These are phyloP conservation scores for Hippoglossus hippoglossus DNA, from an alignment of 2,797 vertebrate genomes.

Conservation along the genomic window DNA sequence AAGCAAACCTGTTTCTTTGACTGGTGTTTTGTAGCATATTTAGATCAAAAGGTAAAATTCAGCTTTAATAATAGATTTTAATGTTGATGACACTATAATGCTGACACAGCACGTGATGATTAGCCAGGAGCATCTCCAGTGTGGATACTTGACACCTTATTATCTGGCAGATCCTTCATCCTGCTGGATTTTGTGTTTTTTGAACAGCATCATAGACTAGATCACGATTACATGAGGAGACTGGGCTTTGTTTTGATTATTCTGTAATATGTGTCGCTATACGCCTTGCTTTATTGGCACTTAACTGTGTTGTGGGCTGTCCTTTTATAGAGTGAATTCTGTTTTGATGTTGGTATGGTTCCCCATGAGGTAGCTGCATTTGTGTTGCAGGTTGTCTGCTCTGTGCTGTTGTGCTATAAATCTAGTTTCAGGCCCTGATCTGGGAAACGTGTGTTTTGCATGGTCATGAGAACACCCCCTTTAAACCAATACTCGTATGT, in stretches of 20 bases:
- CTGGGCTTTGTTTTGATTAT: constrained; percentile 1
- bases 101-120: too few species aligned
- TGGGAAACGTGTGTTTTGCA: constrained; percentile 15
- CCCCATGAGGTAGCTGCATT: background rate
- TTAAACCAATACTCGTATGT: background rate
- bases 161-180: too few species aligned
- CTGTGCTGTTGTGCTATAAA: constrained; percentile 36
- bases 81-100: too few species aligned
- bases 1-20: too few species aligned
- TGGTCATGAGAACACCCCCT: constrained; percentile 19
- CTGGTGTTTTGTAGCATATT: too few species aligned
- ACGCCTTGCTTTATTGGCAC: background rate
- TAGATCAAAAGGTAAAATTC: too few species aligned
- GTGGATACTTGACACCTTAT: too few species aligned
- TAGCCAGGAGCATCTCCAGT: too few species aligned
- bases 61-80: too few species aligned
- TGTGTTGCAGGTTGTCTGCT: constrained; percentile 22
- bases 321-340: background rate
- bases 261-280: background rate
- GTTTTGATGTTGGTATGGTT: background rate
- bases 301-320: constrained; percentile 3
- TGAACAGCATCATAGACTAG: too few species aligned
- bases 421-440: constrained; percentile 14
- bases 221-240: background rate
- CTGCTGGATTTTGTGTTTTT: too few species aligned